Base-by-base conservation (phyloP, 2,888 invertebrate genomes). In the Ashinkailepas kermadecensis region DNA sequence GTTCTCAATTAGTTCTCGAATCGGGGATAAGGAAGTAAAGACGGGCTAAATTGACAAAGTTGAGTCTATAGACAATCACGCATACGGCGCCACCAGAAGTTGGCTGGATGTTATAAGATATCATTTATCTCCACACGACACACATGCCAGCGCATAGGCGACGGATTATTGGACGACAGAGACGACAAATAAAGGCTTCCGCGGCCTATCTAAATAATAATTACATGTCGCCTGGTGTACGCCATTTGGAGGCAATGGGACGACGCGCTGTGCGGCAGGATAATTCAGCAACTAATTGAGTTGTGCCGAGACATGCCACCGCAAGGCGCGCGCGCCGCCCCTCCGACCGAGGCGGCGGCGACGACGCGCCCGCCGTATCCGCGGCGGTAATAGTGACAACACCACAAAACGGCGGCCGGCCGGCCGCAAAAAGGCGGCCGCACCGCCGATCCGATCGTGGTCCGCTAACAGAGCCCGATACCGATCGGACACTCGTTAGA, bases 1-100 rank as follows among this genome's bases (percentile, higher is more conserved):
- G 13, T 54, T 74, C 74, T 74, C 74, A 74, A 74, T 74, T 74
- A 74, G 56, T 74, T 74, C 56, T 74, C 74, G 74, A 74, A 74
- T 74, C 74, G 21, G 74, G 18, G 74, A 74, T 56, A 74, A 74
- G 56, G 21, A 74, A 56, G 54, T 54, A 74, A 74, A 54, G 74
- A 74, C 74, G 56, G 74, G 56, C 74, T 74, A 56, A 74, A 74
- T 74, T 74, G 74, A 56, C 54, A 74, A 74, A 74, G 74, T 74
- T 74, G 54, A 21, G 54, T 74, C 74, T 74, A 74, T 74, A 74
- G 56, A 74, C 74, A 74, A 74, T 56, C 74, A 10, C 15, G 56
- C 54, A 56, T 56, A 7, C 54, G 39, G 74, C 54, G 56, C 56
- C 23, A 15, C 59, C 15, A 54, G 6, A 74, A 74, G 74, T 74